phyloP scores from a whole-genome alignment of 2,888 invertebrate species.

The Hydrotaea diabolus region DNA sequence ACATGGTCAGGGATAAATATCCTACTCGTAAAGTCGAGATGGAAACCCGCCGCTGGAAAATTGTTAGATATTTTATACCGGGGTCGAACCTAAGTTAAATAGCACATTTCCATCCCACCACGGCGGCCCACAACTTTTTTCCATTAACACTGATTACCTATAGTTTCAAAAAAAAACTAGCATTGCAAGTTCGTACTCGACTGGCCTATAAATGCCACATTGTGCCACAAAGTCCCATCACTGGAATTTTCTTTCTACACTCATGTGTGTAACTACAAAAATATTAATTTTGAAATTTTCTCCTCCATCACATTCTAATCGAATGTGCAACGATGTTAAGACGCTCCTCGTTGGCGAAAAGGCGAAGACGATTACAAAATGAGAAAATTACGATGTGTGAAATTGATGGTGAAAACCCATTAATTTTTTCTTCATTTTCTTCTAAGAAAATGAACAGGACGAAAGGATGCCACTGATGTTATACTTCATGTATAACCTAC shows the following conservation, averaged over 20 bases:
- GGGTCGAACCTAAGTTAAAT: no score
- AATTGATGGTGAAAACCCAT: conserved; percentile 65
- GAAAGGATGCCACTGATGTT: background rate
- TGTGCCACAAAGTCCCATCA: no score
- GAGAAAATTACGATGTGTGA: conserved; percentile 49
- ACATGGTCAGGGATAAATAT: no score
- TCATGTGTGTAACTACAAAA: conserved; percentile 60
- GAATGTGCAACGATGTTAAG: conserved; percentile 50
- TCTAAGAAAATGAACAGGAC: background rate
- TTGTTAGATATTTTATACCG: no score
- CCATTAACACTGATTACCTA: no score
- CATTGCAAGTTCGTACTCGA: no score
- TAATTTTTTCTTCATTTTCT: conserved; percentile 48
- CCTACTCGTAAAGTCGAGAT: no score
- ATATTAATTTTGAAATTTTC: conserved; percentile 67
- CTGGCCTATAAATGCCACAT: no score
- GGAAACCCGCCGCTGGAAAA: no score
- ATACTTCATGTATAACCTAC: conserved; percentile 48
- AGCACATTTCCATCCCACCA: no score
- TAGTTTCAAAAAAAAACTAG: no score
- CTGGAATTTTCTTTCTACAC: background rate
- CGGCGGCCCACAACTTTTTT: no score
- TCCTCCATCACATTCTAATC: conserved; percentile 67
- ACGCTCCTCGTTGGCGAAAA: background rate
- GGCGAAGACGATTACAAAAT: background rate